phyloP scores from a whole-genome alignment of 2,888 invertebrate genomes.

The Kuschelorhynchus macadamiae region DNA sequence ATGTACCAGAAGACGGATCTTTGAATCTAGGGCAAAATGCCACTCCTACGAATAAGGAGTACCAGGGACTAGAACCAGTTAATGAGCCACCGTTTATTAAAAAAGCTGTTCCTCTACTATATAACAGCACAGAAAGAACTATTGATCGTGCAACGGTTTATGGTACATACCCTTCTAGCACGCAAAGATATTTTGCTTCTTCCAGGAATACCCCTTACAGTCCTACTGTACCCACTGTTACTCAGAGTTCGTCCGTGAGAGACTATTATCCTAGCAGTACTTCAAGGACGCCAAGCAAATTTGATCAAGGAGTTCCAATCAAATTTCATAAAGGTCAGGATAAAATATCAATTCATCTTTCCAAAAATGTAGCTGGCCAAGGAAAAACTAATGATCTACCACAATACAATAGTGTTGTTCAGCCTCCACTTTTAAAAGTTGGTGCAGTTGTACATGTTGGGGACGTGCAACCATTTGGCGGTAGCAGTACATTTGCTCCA shows the following conservation, averaged over 20 bases:
- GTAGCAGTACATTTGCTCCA: slow-evolving; percentile 18
- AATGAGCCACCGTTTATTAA: slow-evolving; percentile 47
- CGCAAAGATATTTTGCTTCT: slow-evolving; percentile 55
- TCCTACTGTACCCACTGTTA: slow-evolving; percentile 44
- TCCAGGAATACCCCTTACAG: slow-evolving; percentile 38
- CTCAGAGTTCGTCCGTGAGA: slow-evolving; percentile 14
- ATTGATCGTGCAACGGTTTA: slow-evolving; percentile 66
- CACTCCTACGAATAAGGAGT: background rate
- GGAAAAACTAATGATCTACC: slow-evolving; percentile 1
- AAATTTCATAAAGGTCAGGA: slow-evolving; percentile 53
- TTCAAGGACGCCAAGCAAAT: slow-evolving; percentile 19
- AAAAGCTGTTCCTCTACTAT: slow-evolving; percentile 40
- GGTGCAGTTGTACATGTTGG: slow-evolving; percentile 31
- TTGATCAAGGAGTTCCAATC: slow-evolving; percentile 50
- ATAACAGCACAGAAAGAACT: slow-evolving; percentile 63
- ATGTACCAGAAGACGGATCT: slow-evolving; percentile 44
- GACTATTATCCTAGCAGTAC: background rate
- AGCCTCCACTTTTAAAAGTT: slow-evolving; percentile 14
- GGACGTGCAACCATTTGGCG: slow-evolving; percentile 1
- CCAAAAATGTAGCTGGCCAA: slow-evolving; percentile 51
- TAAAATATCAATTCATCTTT: slow-evolving; percentile 52
- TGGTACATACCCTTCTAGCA: slow-evolving; percentile 62
- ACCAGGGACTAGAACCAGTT: slow-evolving; percentile 26
- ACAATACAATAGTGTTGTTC: slow-evolving; percentile 1
- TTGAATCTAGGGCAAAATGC: slow-evolving; percentile 35